Evolutionary conservation across 1,140 invertebrate genomes (phyloP).

Genomic region (Chelonus insularis): DNA sequence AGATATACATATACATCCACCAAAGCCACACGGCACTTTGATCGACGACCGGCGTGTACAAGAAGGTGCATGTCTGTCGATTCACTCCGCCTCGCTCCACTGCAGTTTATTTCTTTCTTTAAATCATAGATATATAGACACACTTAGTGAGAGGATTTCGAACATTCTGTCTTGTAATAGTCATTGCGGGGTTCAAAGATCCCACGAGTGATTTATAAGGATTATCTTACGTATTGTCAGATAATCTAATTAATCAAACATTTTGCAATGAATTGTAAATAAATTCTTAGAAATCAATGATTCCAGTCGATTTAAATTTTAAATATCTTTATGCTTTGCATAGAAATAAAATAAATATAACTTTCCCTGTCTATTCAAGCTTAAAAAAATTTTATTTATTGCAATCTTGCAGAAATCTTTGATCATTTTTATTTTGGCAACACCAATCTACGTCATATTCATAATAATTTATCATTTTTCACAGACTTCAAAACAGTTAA

Average conservation of each 20-base stretch:
- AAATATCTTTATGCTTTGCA: too few species aligned
- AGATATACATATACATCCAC: constrained; percentile 3
- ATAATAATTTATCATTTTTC: too few species aligned
- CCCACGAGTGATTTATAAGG: neutral
- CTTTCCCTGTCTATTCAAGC: too few species aligned
- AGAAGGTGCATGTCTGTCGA: constrained; percentile 30
- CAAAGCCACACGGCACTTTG: constrained; percentile 25
- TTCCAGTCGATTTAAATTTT: too few species aligned
- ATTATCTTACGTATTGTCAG: constrained; percentile 8
- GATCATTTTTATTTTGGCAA: too few species aligned
- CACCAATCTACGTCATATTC: too few species aligned
- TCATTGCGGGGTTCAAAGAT: constrained; percentile 26
- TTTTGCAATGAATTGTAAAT: constrained; percentile 2
- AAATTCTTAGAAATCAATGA: too few species aligned
- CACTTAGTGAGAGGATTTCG: constrained; percentile 21
- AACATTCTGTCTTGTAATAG: neutral
- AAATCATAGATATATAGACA: neutral
- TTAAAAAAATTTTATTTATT: too few species aligned
- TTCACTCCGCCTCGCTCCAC: constrained; percentile 30
- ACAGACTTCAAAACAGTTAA: too few species aligned
- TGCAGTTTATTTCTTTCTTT: constrained; percentile 7
- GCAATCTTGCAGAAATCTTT: too few species aligned
- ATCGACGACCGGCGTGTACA: constrained; percentile 28
- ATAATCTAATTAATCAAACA: constrained; percentile 2
- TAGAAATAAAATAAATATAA: too few species aligned